These are phyloP conservation scores for Lacerta bilineata DNA, from an alignment of 2,797 vertebrate genomes.

Conservation along the genomic window DNA sequence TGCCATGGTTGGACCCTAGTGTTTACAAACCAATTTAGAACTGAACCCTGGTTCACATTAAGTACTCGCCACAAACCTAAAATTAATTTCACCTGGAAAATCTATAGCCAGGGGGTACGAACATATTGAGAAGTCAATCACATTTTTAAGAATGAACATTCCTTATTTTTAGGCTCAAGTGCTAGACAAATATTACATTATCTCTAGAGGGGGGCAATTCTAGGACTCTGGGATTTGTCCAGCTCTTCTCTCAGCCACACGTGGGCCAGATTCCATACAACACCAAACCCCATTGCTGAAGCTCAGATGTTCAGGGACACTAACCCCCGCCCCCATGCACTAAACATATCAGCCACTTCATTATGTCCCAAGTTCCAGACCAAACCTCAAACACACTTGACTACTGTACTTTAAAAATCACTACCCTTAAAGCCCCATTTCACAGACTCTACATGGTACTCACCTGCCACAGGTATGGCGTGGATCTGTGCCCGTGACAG, in stretches of 20 bases:
- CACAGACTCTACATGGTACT: slow-evolving; percentile 64
- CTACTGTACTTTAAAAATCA: background rate
- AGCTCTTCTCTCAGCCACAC: background rate
- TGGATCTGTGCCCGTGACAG: slow-evolving; percentile 82
- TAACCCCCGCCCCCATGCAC: background rate
- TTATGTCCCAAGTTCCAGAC: background rate
- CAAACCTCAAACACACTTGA: background rate
- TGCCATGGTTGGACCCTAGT: background rate
- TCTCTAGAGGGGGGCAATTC: background rate
- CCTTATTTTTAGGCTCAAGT: background rate
- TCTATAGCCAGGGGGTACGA: background rate
- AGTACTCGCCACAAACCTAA: background rate
- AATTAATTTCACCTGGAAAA: background rate
- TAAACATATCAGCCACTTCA: background rate
- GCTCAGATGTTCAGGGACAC: background rate
- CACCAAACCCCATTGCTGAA: background rate
- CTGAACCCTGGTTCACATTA: slow-evolving; percentile 3
- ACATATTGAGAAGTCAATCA: background rate
- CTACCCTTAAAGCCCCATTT: background rate
- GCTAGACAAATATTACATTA: background rate
- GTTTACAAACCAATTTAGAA: background rate
- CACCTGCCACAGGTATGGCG: slow-evolving; percentile 88
- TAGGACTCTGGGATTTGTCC: too few relatives aligned
- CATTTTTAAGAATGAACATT: background rate
- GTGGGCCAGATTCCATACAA: background rate